Conservation (phyloP, 2,113 vertebrate species). For the Otis tarda region DNA sequence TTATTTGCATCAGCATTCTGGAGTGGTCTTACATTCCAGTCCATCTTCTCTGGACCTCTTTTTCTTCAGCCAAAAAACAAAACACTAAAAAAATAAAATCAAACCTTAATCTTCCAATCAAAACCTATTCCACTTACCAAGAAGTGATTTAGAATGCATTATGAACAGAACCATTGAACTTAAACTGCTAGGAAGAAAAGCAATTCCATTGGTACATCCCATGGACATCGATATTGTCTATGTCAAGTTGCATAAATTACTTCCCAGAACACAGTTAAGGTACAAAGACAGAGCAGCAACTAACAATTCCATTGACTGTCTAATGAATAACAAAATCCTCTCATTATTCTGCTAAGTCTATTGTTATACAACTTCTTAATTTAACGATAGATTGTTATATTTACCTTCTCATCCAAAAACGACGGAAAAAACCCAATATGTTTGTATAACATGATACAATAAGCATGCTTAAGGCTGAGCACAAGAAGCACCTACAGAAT, state of each 20-base stretch:
- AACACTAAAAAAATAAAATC: constrained; percentile 37
- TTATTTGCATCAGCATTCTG: neutral
- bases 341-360: neutral
- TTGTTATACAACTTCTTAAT: neutral
- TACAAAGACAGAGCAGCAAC: neutral
- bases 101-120: neutral
- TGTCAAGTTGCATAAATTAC: neutral
- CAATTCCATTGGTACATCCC: neutral
- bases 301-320: neutral
- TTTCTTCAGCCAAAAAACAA: constrained; percentile 4
- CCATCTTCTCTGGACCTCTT: constrained; percentile 59
- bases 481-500: neutral
- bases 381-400: neutral
- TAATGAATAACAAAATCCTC: neutral
- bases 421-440: neutral
- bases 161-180: neutral
- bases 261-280: neutral
- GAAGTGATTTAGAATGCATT: neutral
- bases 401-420: neutral
- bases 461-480: neutral
- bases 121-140: neutral
- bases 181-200: neutral
- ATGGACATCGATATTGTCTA: neutral
- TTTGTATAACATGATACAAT: neutral
- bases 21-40: constrained; percentile 67